Evolutionary conservation across 1,140 invertebrate species (phyloP), one percentile per base, ranked within the genome.

Genomic region (Heliconius hewitsoni): DNA sequence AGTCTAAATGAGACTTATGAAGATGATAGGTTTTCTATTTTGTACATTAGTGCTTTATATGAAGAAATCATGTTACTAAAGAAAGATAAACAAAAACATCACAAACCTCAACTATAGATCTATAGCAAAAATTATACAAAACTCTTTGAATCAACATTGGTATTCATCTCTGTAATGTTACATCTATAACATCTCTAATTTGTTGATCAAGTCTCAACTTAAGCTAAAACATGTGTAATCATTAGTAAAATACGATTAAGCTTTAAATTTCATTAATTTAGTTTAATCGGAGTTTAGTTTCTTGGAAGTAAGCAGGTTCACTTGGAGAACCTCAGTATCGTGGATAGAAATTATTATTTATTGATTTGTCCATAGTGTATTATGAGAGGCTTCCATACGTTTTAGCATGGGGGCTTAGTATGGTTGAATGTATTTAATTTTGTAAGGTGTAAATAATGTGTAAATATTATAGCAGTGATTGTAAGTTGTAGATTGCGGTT

Each of bases 341-440:
- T 66, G 60, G 13, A 66, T 66, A 66, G 60, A 13, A 16, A 66
- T 27, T 30, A 66, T 66, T 66, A 66, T 66, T 66, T 66, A 66
- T 66, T 66, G 60, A 66, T 30, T 66, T 27, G 60, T 66, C 27
- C 60, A 66, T 66, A 66, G 78, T 76, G 80, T 72, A 23, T 72
- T 72, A 23, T 72, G 81, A 42, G 71, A 52, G n/a, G 79, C 77
- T 80, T 73, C 71, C 72, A 79, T 96, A 93, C 95, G 95, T 96
- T 95, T 90, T 96, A 96, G 95, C 94, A 96, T 94, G 94, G 84
- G 84, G 78, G 82, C 42, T 77, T 80, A 89, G 83, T 86, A 71
- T 78, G 83, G 76, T 82, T 85, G 82, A 78, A 75, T 34, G 73
- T 27, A 87, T 90, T 90, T 90, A 88, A 89, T 84, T 87, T 87